phyloP scores from a whole-genome alignment of 2,888 invertebrate genomes.

The Drosophila atroscutellata region DNA sequence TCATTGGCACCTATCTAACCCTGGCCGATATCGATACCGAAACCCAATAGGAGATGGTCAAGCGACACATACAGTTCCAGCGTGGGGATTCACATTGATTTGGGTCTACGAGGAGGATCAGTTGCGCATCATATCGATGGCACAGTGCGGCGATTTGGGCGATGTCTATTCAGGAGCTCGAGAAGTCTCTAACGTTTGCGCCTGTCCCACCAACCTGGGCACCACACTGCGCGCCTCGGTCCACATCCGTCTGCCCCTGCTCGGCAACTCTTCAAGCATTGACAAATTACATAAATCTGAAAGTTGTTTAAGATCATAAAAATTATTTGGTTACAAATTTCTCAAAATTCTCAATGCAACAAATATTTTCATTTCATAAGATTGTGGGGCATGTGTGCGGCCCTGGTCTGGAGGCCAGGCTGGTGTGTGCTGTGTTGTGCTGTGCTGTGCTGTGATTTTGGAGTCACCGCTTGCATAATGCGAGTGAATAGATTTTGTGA shows the following conservation, averaged over 20 bases:
- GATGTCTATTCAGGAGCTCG: constrained; percentile 87
- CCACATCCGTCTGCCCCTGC: constrained; percentile 88
- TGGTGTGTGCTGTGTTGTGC: constrained; percentile 27
- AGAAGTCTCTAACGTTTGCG: constrained; percentile 86
- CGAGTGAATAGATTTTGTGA: constrained; percentile 52
- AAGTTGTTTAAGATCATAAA: too few relatives aligned
- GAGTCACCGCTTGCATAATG: constrained; percentile 58
- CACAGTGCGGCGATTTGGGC: constrained; percentile 87
- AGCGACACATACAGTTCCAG: constrained; percentile 88
- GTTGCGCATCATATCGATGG: constrained; percentile 89
- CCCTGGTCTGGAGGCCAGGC: constrained; percentile 16
- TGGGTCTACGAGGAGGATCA: constrained; percentile 91
- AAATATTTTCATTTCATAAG: constrained; percentile 6
- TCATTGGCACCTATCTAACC: constrained; percentile 87
- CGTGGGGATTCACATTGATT: constrained; percentile 87
- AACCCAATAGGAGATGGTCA: constrained; percentile 87
- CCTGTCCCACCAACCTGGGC: constrained; percentile 90
- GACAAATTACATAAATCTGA: too few relatives aligned
- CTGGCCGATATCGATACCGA: constrained; percentile 87
- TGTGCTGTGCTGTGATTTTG: constrained; percentile 55
- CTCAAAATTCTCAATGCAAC: background rate
- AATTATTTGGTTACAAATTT: too few relatives aligned
- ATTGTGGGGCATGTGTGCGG: constrained; percentile 6
- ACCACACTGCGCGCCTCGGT: constrained; percentile 89
- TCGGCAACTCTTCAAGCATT: constrained; percentile 79